Conservation (phyloP, 2,113 vertebrate species). For the Labrus mixtus region DNA sequence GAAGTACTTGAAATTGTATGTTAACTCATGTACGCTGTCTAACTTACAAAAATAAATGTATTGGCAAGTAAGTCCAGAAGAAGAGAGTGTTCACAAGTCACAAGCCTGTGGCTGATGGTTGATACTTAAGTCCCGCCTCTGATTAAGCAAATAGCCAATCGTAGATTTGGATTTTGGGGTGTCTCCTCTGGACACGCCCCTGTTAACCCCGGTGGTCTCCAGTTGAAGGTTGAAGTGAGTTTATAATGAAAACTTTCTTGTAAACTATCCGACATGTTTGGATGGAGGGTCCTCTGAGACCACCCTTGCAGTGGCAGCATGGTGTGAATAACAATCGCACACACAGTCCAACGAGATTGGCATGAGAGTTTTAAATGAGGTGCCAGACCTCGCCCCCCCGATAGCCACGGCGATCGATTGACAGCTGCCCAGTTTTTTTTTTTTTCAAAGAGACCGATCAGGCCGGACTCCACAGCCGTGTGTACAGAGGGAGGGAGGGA, state of each 20-base stretch:
- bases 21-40: too few species aligned
- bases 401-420: constrained; percentile 20
- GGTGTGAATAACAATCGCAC: neutral
- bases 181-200: too few species aligned
- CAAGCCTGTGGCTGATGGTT: too few species aligned
- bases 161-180: too few species aligned
- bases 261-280: neutral
- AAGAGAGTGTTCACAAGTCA: too few species aligned
- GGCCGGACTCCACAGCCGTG: neutral
- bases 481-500: constrained; percentile 7
- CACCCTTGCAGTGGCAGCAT: neutral
- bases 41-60: too few species aligned
- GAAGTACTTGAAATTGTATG: too few species aligned
- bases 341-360: constrained; percentile 8
- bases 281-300: neutral
- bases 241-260: neutral
- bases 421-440: constrained; percentile 25
- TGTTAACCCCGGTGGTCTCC: too few species aligned
- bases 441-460: constrained; percentile 21
- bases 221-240: neutral
- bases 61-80: too few species aligned
- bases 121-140: too few species aligned
- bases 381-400: neutral
- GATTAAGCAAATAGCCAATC: too few species aligned
- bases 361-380: neutral